Percentiles rank a stretch among this genome's conserved stretches.
phyloP scores from a whole-genome alignment of 2,888 invertebrate genomes.

The Seira musarum region DNA sequence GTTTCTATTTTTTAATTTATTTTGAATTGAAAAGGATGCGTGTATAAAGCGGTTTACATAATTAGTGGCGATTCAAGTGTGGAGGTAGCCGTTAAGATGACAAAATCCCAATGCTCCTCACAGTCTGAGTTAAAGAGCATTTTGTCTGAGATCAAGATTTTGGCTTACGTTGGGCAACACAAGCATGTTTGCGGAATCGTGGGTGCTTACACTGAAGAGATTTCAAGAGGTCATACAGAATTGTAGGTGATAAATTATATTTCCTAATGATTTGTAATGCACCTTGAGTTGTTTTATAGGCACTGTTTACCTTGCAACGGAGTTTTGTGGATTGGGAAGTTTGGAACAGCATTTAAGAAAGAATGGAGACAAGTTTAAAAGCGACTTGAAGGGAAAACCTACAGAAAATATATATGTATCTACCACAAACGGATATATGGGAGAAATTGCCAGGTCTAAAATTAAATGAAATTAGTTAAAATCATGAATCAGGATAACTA shows the following conservation, averaged over 20 bases:
- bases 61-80: not conserved
- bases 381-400: not conserved
- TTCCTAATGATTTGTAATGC: not conserved
- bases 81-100: constrained; percentile 41
- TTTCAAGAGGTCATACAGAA: constrained; percentile 21
- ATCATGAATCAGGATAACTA: too few relatives aligned
- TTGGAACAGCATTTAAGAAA: constrained; percentile 8
- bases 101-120: not conserved
- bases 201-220: constrained; percentile 40
- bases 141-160: constrained; percentile 36
- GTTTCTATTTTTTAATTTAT: not conserved
- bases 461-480: too few relatives aligned
- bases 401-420: not conserved
- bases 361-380: not conserved
- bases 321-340: constrained; percentile 15
- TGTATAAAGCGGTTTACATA: constrained; percentile 18
- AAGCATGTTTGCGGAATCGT: constrained; percentile 25
- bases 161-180: constrained; percentile 35
- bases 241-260: not conserved
- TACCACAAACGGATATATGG: not conserved
- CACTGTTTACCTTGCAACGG: constrained; percentile 26
- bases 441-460: not conserved
- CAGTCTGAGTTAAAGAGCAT: constrained; percentile 23
- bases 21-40: too few relatives aligned
- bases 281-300: too few relatives aligned